Percentiles rank a stretch among this genome's conserved stretches.
phyloP scores from a whole-genome alignment of 2,113 vertebrate genomes.

The Corydoras maculifer region DNA sequence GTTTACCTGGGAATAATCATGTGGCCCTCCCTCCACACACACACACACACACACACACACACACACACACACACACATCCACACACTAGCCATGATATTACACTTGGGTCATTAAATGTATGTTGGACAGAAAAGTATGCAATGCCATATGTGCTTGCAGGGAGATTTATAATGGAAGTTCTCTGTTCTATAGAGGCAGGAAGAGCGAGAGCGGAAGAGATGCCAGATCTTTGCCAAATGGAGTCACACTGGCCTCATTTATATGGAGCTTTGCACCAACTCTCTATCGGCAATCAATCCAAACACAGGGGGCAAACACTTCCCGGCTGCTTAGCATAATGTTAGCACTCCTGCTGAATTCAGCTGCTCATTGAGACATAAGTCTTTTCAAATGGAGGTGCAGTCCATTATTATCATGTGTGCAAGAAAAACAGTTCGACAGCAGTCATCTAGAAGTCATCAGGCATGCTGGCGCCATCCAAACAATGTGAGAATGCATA shows the following conservation, averaged over 20 bases:
- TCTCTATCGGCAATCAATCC: constrained; percentile 34
- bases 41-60: background rate
- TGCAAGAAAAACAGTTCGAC: constrained; percentile 7
- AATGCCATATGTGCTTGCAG: background rate
- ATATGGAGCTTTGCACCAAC: constrained; percentile 27
- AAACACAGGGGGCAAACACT: constrained; percentile 25
- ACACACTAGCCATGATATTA: too few relatives aligned
- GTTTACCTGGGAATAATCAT: constrained; percentile 9
- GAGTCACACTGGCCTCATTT: constrained; percentile 34
- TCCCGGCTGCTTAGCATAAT: constrained; percentile 42
- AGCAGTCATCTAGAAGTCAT: constrained; percentile 22
- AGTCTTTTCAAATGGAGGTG: constrained; percentile 25
- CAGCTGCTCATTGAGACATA: constrained; percentile 22
- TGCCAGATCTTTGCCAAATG: constrained; percentile 32
- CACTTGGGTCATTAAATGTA: too few relatives aligned
- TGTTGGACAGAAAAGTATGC: too few relatives aligned
- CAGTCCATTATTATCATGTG: constrained; percentile 35
- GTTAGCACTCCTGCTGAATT: constrained; percentile 36
- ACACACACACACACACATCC: too few relatives aligned
- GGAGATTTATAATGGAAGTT: constrained; percentile 11
- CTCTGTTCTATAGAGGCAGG: constrained; percentile 6
- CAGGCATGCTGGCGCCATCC: constrained; percentile 12
- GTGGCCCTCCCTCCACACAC: background rate
- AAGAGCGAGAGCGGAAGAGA: constrained; percentile 19
- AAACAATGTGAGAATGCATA: constrained; percentile 4